A percentile compares a stretch with the other conserved stretches of the same genome.
phyloP scores from a whole-genome alignment of 2,113 vertebrate genomes.

The Sakesphorus luctuosus region DNA sequence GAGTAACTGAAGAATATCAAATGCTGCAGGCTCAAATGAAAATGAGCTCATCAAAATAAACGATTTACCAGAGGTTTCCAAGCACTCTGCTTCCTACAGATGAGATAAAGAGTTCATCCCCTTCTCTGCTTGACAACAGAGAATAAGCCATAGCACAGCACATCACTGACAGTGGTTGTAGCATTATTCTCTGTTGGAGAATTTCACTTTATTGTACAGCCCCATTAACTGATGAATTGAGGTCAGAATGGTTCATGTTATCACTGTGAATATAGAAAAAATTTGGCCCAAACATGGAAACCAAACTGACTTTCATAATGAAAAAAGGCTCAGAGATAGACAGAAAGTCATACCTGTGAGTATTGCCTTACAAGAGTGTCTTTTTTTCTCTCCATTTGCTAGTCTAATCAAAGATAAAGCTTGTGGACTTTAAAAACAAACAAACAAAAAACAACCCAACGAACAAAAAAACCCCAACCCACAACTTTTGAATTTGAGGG shows the following conservation, averaged over 20 bases:
- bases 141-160: conserved; percentile 3
- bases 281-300: conserved; percentile 20
- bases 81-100: conserved; percentile 28
- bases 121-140: conserved; percentile 48
- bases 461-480: no score
- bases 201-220: conserved; percentile 24
- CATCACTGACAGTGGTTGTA: conserved; percentile 3
- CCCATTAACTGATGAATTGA: conserved; percentile 43
- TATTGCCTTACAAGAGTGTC: not conserved
- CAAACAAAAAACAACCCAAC: not conserved
- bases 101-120: conserved; percentile 46
- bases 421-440: not conserved
- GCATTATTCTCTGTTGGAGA: conserved; percentile 47
- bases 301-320: not conserved
- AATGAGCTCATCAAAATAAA: conserved; percentile 42
- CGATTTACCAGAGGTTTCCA: conserved; percentile 33
- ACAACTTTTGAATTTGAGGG: not conserved
- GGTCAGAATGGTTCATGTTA: conserved; percentile 21
- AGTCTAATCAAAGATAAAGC: not conserved
- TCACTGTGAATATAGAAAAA: conserved; percentile 23
- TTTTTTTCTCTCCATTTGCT: not conserved
- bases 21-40: conserved; percentile 29
- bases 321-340: not conserved
- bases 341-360: not conserved
- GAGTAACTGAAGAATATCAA: conserved; percentile 22